phyloP scores from a whole-genome alignment of 1,140 invertebrate genomes.

The Phymorhynchus buccinoides region DNA sequence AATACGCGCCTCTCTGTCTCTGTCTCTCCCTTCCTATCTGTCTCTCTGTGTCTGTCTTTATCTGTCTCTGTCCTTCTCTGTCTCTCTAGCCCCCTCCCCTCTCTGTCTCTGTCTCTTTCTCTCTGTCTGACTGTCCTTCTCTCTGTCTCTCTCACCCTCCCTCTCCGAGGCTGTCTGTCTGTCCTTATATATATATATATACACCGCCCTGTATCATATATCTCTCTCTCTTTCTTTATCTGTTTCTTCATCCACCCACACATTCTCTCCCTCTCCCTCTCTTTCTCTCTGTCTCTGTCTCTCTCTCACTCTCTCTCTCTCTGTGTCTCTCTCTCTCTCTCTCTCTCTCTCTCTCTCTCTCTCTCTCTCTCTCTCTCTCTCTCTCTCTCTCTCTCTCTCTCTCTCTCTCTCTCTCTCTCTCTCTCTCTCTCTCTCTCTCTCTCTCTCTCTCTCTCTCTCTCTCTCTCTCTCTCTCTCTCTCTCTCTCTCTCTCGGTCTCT shows the following conservation, averaged over 20 bases:
- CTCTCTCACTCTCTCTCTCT: not conserved
- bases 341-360: not conserved
- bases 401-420: not conserved
- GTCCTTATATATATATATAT: too few species aligned
- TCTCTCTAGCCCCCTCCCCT: too few species aligned
- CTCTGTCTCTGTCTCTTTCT: slow-evolving; percentile 4
- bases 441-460: not conserved
- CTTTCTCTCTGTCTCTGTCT: too few species aligned
- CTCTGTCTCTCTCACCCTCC: too few species aligned
- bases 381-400: not conserved
- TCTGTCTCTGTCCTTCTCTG: not conserved
- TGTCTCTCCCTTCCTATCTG: not conserved
- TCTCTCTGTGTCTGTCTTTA: not conserved
- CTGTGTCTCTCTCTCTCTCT: not conserved
- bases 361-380: not conserved
- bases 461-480: not conserved
- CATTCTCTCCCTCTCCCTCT: too few species aligned
- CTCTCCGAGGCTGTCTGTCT: too few species aligned
- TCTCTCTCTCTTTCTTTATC: too few species aligned
- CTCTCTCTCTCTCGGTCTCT: too few species aligned
- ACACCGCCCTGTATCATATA: too few species aligned
- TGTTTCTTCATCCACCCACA: too few species aligned
- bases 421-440: not conserved
- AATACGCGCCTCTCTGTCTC: not conserved
- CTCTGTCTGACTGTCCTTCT: too few species aligned